Evolutionary conservation across 2,113 vertebrate genomes (phyloP).

Genomic region (Eulemur rufifrons): DNA sequence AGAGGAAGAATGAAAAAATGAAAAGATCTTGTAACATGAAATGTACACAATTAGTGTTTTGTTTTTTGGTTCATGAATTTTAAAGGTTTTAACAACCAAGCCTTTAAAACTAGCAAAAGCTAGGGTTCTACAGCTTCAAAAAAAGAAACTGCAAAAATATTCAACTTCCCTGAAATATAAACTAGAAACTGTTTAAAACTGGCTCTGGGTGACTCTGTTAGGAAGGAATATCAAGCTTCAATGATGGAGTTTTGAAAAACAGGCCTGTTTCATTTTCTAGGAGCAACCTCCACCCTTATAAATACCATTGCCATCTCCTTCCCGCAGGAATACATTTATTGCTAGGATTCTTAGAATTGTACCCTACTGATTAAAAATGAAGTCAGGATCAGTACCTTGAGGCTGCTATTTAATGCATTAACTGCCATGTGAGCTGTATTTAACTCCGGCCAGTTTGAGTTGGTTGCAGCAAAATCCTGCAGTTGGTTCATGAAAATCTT

Average conservation of each 20-base stretch:
- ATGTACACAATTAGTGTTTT: background rate
- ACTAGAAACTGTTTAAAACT: background rate
- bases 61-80: background rate
- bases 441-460: no score
- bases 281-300: background rate
- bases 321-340: background rate
- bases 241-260: background rate
- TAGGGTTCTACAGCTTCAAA: background rate
- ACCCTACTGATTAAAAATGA: background rate
- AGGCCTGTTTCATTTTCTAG: background rate
- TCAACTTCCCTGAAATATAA: background rate
- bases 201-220: background rate
- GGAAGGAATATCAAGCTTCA: background rate
- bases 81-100: slow-evolving; percentile 8
- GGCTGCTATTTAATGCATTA: background rate
- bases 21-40: background rate
- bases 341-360: background rate
- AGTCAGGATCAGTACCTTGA: background rate
- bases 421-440: no score
- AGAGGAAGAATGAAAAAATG: background rate
- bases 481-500: no score
- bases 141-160: background rate
- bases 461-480: no score
- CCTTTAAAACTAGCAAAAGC: slow-evolving; percentile 12
- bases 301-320: background rate